Evolutionary conservation across 2,888 invertebrate genomes (phyloP), one percentile per base, ranked within the genome.

Genomic region (Drosophila mercatorum): DNA sequence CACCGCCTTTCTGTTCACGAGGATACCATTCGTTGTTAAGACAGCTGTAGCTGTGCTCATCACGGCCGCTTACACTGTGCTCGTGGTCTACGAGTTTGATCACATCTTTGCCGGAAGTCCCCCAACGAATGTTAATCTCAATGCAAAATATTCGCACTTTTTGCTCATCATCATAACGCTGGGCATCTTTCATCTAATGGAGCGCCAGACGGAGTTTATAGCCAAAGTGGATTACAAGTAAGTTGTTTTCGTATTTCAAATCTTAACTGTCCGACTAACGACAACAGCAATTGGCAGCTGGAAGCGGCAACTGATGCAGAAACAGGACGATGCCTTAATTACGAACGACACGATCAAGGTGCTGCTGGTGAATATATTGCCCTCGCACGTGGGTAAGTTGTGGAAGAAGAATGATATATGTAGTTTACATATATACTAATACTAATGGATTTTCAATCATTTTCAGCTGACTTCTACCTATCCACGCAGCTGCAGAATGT

Each of bases 351-450:
- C 98, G 0, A 98, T 98, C 92, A 97, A 96, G 87, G 95, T 97
- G 93, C 94, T 99, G 43, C 94, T 99, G 44, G 96, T 97, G 89
- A 99, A 99, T 91, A 98, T 99, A 89, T 94, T 99, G 44, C 99
- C 99, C 0, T 95, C 95, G 26, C 98, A 98, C 92, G 98, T 99
- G 76, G 98, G 97, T 97, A 92, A 91, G 95, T 91, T 11, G 22
- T 22, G 22, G 22, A 22, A 22, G 22, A 22, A 22, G 22, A 22
- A 22, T 2, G 22, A 22, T 22, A 22, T 22, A 22, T 22, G 22
- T 22, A 22, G 22, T 22, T 22, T 22, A 22, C 1, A 22, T 22
- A 22, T 22, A 22, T 22, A 22, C 22, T 22, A 2, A n/a, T 5
- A 10, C 5, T 40, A 40, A 65, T 8, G 1, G 10, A 22, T 34